A percentile compares a stretch with the other conserved stretches of the same genome.
Evolutionary conservation across 2,113 vertebrate species (phyloP).

Genomic region (Odontesthes bonariensis): DNA sequence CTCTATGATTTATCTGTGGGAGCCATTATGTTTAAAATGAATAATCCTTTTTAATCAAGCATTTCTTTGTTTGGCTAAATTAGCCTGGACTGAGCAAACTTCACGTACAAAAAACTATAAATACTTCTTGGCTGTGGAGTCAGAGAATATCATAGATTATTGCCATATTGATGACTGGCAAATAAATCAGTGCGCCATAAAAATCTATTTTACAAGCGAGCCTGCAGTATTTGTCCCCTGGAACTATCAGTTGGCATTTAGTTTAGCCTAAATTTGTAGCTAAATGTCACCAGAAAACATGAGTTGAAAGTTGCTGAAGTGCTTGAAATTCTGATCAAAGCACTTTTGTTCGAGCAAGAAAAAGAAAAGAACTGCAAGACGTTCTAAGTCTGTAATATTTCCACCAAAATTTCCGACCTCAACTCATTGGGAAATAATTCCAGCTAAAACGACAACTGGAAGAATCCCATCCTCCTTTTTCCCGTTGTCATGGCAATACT

Average conservation of each 20-base stretch:
- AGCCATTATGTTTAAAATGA: background rate
- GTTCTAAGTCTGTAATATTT: background rate
- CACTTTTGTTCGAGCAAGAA: background rate
- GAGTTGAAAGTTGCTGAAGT: background rate
- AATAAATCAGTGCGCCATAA: constrained; percentile 37
- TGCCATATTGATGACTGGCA: constrained; percentile 31
- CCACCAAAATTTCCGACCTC: background rate
- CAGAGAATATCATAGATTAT: constrained; percentile 11
- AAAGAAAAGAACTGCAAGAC: background rate
- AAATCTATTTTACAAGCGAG: constrained; percentile 25
- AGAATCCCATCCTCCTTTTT: background rate
- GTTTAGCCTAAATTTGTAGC: background rate
- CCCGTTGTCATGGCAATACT: background rate
- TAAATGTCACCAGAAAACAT: background rate
- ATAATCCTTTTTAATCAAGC: too few relatives aligned
- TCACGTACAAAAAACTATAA: constrained; percentile 4
- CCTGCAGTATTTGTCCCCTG: constrained; percentile 5
- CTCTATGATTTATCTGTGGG: background rate
- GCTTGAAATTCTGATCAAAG: background rate
- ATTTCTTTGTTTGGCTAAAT: background rate
- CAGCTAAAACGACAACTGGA: background rate
- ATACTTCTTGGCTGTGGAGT: constrained; percentile 3
- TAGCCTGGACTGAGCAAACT: background rate
- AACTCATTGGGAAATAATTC: constrained; percentile 28
- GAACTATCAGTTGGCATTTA: constrained; percentile 25